These are phyloP conservation scores for Thermophis baileyi DNA, from an alignment of 2,113 vertebrate species.

Conservation along the genomic window DNA sequence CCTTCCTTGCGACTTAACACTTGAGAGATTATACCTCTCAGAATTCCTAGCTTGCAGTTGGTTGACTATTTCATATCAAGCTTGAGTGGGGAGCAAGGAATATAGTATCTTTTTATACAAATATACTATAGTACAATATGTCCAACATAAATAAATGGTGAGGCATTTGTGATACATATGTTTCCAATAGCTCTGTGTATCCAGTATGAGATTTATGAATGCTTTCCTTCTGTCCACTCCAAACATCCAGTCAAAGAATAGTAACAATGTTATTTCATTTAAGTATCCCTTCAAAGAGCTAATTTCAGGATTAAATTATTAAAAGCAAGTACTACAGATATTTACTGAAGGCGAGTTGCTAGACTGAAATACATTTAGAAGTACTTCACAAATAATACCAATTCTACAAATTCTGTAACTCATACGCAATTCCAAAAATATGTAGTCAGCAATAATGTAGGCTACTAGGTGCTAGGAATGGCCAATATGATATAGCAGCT, in stretches of 20 bases:
- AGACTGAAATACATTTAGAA: conserved; percentile 44
- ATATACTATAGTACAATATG: neutral
- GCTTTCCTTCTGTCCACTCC: neutral
- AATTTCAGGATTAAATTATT: conserved; percentile 41
- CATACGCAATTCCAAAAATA: neutral
- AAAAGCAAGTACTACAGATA: conserved; percentile 41
- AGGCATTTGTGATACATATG: neutral
- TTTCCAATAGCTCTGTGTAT: neutral
- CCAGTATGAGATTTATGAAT: neutral
- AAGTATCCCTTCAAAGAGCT: conserved; percentile 33
- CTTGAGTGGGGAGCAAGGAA: neutral
- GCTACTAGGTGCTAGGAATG: neutral
- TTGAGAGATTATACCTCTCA: neutral
- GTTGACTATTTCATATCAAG: neutral
- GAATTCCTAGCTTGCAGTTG: neutral
- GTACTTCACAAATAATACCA: conserved; percentile 54
- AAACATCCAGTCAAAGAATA: conserved; percentile 26
- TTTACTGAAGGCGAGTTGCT: conserved; percentile 38
- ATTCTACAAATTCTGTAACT: conserved; percentile 14
- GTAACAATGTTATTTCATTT: neutral
- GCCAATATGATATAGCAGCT: neutral
- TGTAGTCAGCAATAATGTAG: neutral
- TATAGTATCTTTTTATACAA: neutral
- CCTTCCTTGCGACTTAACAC: neutral
- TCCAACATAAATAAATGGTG: neutral